Base-by-base conservation (phyloP, 2,888 invertebrate species). In the Campoplex capitator region DNA sequence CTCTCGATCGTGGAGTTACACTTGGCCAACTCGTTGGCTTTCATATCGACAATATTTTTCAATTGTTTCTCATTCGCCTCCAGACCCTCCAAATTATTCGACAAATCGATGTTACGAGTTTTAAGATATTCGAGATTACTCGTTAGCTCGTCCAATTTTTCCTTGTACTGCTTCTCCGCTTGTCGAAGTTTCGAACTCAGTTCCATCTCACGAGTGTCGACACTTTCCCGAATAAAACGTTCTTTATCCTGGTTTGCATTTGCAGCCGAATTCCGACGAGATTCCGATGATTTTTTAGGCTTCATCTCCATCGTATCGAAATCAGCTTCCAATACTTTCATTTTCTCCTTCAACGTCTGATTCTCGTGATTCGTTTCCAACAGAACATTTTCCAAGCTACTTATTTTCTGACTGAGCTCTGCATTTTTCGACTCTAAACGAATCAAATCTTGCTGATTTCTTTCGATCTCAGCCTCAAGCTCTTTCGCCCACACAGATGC, bases 1-100 rank as follows among this genome's bases (percentile, higher is more conserved):
- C 94, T 94, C 2, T 91, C 89, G 67, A 94, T 93, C 84, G 95
- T 95, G 9, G 93, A 91, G 85, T 92, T 92, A 28, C 95, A 93
- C 13, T 92, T 94, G 8, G 92, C 92, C 58, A 92, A 91, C 62
- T 95, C 95, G 77, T 92, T 94, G 0, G 82, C 86, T 56, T 92
- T 93, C 23, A 91, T 79, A 13, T 92, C 91, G 2, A 93, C 89
- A 7, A 90, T 95, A 89, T 87, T 95, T 90, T 90, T 95, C 92
- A 83, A 80, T 74, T 88, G 94, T 89, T 88, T 93, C 45, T 93
- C 92, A 38, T 91, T 92, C 0, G 84, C 88, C 79, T 92, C 91
- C 2, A 92, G 88, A 11, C 90, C 92, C 73, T 94, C 93, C 38
- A 93, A 67, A 4, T 87, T 92, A 28, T 75, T 89, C 28, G 87